Conservation (phyloP, 2,113 vertebrate species). For the Otus sunia region DNA sequence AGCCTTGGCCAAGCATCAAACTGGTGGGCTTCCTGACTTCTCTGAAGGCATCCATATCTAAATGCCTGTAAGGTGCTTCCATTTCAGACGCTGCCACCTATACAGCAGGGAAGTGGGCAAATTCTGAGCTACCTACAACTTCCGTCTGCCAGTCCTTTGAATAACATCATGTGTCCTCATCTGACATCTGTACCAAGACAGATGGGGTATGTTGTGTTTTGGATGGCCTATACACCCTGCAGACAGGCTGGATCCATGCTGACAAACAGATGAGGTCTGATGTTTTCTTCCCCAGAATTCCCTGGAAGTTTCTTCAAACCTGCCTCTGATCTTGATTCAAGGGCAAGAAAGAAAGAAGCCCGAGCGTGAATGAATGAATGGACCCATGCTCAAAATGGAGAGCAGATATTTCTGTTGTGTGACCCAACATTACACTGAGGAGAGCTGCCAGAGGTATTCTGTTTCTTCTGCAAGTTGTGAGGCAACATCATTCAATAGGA, state of each 20-base stretch:
- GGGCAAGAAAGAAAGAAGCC: neutral
- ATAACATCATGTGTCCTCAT: neutral
- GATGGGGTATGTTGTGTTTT: neutral
- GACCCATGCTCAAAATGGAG: neutral
- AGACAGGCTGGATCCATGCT: neutral
- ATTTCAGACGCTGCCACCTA: neutral
- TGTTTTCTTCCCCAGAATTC: neutral
- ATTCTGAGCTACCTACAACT: neutral
- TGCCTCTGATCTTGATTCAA: neutral
- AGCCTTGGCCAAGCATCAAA: neutral
- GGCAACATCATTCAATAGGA: neutral
- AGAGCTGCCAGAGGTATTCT: neutral
- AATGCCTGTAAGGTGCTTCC: neutral
- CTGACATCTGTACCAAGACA: conserved; percentile 6
- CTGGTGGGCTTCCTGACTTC: neutral
- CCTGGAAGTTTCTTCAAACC: neutral
- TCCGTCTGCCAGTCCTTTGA: conserved; percentile 7
- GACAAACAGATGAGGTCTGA: neutral
- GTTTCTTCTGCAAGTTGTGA: neutral
- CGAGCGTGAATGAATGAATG: neutral
- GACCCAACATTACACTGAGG: neutral
- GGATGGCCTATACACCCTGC: neutral
- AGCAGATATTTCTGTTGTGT: neutral
- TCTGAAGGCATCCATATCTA: neutral
- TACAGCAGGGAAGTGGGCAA: neutral